phyloP scores from a whole-genome alignment of 2,797 vertebrate species.

The Melopsittacus undulatus region DNA sequence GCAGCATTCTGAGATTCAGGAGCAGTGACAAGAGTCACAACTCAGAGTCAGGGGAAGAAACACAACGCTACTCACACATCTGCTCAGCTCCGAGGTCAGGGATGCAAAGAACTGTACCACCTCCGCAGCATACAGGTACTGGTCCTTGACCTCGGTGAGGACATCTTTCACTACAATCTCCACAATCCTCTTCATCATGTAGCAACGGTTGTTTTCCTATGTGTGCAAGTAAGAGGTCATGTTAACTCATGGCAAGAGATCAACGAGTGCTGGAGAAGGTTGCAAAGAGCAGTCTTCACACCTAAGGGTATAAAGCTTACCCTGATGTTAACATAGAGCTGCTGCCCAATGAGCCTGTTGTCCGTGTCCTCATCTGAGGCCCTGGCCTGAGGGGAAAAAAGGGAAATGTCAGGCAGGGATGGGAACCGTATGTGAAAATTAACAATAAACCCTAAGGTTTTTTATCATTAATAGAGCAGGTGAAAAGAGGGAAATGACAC shows the following conservation, averaged over 20 bases:
- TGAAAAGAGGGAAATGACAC: not conserved
- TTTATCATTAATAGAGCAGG: not conserved
- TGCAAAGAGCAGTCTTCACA: not conserved
- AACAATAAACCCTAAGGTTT: not conserved
- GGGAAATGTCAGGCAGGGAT: not conserved
- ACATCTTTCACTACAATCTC: slow-evolving; percentile 78
- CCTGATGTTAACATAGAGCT: slow-evolving; percentile 62
- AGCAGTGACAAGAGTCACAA: not conserved
- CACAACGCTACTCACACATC: slow-evolving; percentile 69
- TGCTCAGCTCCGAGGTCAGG: slow-evolving; percentile 64
- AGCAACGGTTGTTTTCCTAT: slow-evolving; percentile 78
- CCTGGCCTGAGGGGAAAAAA: slow-evolving; percentile 73
- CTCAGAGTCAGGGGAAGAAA: not conserved
- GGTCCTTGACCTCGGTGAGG: slow-evolving; percentile 15
- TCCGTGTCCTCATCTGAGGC: slow-evolving; percentile 76
- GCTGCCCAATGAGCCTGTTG: slow-evolving; percentile 75
- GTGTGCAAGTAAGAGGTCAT: not conserved
- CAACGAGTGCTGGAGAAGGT: not conserved
- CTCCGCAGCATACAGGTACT: slow-evolving; percentile 56
- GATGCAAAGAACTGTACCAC: slow-evolving; percentile 74
- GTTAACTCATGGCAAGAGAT: not conserved
- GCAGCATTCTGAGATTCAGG: slow-evolving; percentile 30
- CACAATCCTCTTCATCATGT: slow-evolving; percentile 83
- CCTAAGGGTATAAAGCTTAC: slow-evolving; percentile 46
- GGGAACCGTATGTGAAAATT: not conserved